A percentile compares a stretch with the other conserved stretches of the same genome.
Evolutionary conservation across 2,888 invertebrate species (phyloP).

Genomic region (Acleris sparsana): DNA sequence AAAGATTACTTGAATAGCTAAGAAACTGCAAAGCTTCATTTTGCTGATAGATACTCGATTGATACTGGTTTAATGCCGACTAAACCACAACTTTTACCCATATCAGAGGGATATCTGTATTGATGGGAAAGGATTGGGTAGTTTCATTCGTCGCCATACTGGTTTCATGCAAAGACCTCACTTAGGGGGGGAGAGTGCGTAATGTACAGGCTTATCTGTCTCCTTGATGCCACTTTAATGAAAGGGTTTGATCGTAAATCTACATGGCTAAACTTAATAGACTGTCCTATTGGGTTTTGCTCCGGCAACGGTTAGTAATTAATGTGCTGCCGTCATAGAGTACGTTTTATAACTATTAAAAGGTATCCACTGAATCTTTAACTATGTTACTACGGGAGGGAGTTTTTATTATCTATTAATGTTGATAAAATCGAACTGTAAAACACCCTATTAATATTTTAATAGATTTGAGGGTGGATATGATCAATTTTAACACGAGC

Average conservation of each 20-base stretch:
- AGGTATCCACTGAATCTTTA: conserved; percentile 59
- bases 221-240: conserved; percentile 81
- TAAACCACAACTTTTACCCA: conserved; percentile 52
- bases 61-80: conserved; percentile 36
- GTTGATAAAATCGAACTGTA: conserved; percentile 12
- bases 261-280: conserved; percentile 79
- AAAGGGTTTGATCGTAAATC: conserved; percentile 83
- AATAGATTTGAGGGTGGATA: conserved; percentile 12
- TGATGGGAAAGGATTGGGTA: conserved; percentile 46
- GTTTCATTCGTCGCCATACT: conserved; percentile 68
- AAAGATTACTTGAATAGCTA: neutral
- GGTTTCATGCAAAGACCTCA: conserved; percentile 69
- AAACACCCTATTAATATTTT: conserved; percentile 9
- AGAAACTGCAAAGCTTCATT: conserved; percentile 12
- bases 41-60: conserved; percentile 23
- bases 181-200: conserved; percentile 74
- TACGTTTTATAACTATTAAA: conserved; percentile 76
- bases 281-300: conserved; percentile 72
- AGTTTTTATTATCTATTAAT: conserved; percentile 4
- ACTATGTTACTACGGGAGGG: neutral
- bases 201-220: conserved; percentile 76
- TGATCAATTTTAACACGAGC: conserved; percentile 10
- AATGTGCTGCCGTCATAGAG: conserved; percentile 77
- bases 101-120: conserved; percentile 51
- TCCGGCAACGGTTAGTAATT: conserved; percentile 71